Evolutionary conservation across 2,888 invertebrate species (phyloP), one percentile per base, ranked within the genome.

Genomic region (Luffia ferchaultella): DNA sequence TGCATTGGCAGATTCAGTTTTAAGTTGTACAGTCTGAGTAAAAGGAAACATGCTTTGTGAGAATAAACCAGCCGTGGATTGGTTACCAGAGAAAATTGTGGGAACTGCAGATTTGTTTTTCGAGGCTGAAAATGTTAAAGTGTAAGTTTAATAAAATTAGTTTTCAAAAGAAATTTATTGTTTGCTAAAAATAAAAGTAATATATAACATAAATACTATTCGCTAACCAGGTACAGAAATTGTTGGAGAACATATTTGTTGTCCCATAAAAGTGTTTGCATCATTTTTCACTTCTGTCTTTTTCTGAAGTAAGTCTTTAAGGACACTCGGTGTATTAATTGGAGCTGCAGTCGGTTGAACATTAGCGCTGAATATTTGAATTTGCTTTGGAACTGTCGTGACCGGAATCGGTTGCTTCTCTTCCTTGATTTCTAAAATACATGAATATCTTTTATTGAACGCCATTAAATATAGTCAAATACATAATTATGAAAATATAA

Each of bases 211-310:
- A 17, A 18, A 42, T 49, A 20, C 43, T 18, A 19, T 16, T 42
- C 18, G 18, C 20, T 45, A 42, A 16, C n/a, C n/a, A 7, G 43
- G 3, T 45, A 7, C 18, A 17, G 45, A 72, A 1, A 69, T 62
- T 18, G 68, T 62, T 1, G 82, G 82, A 2, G 77, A 70, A 57
- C 83, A 82, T 55, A 83, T 78, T 49, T 68, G 72, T 54, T 78
- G 80, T 51, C 78, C 80, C 75, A 80, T 74, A 47, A 82, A 83
- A 0, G 64, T 65, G 52, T 70, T 78, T 1, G 58, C 58, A 20
- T 68, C 67, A 42, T 60, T 71, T 50, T 62, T 63, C n/a, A 54
- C 40, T 58, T 66, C 56, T 48, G 42, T 17, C 52, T 72, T 72
- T 20, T 59, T 73, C 52, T 71, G 69, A 7, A 72, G 54, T 17